Base-by-base conservation (phyloP, 1,140 invertebrate genomes). In the Popillia japonica region DNA sequence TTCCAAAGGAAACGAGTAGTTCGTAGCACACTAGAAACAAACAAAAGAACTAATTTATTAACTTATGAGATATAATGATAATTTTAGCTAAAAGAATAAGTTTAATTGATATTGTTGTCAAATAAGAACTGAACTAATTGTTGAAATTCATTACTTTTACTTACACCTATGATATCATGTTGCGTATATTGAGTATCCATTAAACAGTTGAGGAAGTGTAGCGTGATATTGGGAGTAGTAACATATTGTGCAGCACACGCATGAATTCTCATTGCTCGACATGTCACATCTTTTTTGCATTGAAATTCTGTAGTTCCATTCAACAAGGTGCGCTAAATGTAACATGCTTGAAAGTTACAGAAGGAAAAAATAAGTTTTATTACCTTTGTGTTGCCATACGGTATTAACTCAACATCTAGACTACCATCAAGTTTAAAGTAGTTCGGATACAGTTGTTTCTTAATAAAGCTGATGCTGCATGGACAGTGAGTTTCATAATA, bases 261-360 rank as follows among this genome's bases (percentile, higher is more conserved):
- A 80, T 93, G 92, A 17, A 90, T 86, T 75, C 88, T 90, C 83
- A 93, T 93, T 2, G 91, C 91, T 40, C 88, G 85, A 78, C 93
- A 94, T 82, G 94, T 93, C 0, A 87, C 84, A 0, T 93, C 93
- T 80, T 94, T 92, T 84, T 94, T 92, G 79, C 93, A 94, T n/a
- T 81, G 78, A 83, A 94, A 93, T 10, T 84, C 74, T 80, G 88
- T 90, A 10, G 84, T 86, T 10, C 88, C 88, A 77, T 81, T 85
- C 75, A 75, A 75, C 2, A 80, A 82, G n/a, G 77, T 74, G 3
- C 88, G 86, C 88, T 89, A 74, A 83, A 55, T 73, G 72, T 72
- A 61, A 34, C 4, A 34, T 2, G 27, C 4, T 2, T 2, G 17
- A 20, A 27, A 34, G 64, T n/a, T 59, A 20, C 2, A 77, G 42